Evolutionary conservation across 2,797 vertebrate genomes (phyloP), one percentile per base, ranked within the genome.

Genomic region (Enteromius fasciolatus): DNA sequence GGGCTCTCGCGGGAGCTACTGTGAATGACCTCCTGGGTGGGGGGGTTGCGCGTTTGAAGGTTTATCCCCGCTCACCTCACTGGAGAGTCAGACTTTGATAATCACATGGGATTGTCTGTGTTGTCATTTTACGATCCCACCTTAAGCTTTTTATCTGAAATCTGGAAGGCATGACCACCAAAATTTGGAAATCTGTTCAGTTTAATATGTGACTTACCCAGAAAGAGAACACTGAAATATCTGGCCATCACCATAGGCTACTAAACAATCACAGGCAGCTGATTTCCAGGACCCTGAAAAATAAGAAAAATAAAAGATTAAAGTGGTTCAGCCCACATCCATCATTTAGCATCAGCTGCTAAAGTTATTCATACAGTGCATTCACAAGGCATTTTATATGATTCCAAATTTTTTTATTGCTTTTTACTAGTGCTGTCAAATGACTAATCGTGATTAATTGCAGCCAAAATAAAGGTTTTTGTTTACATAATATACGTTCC

Each of bases 201-300:
- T 23, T 63, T 41, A 64, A 59, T 61, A 33, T 25, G 52, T 39
- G 18, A 86, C 89, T 88, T 73, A 89, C 88, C 87, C 76, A 94
- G 87, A 41, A 92, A 0, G 59, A 94, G 80, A 81, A 95, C 86
- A 81, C 84, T 87, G 81, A 93, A 82, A 84, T 54, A 81, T 70
- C 80, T 66, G 44, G 84, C 81, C 92, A 90, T 93, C 85, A 64
- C 81, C 28, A 39, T 10, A 14, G 81, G 84, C 3, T 84, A 80
- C 90, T 84, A 77, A 28, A 63, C 63, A 48, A 66, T 23, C 46
- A 82, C 18, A 28, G 44, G 64, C 52, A 61, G 66, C 33, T 72
- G 61, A 61, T 77, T 76, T 86, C 78, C 87, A 84, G 84, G 72
- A 64, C 72, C 76, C 92, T 93, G 89, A 68, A 52, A 76, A 28